Conservation (phyloP, 2,797 vertebrate species). For the Anomalospiza imberbis region DNA sequence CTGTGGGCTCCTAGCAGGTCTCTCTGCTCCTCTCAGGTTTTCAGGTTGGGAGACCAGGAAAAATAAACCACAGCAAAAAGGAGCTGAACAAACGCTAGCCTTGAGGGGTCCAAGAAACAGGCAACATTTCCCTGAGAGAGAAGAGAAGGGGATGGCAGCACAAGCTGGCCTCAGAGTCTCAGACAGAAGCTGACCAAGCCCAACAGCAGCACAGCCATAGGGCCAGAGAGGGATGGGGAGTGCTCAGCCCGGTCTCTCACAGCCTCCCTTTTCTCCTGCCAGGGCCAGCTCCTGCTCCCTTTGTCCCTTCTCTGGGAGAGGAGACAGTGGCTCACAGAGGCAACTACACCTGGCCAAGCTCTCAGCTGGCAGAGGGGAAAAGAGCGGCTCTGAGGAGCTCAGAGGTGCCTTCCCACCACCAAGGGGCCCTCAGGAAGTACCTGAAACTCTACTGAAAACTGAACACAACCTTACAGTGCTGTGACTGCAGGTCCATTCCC, state of each 20-base stretch:
- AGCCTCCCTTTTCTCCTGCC: background rate
- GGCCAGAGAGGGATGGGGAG: background rate
- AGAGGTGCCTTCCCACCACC: background rate
- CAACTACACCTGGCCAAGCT: background rate
- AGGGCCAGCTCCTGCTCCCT: background rate
- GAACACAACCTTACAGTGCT: background rate
- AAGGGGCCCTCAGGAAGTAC: accelerated
- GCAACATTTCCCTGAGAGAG: background rate
- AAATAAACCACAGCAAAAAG: background rate
- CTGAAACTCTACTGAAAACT: background rate
- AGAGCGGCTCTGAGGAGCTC: background rate
- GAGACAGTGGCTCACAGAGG: background rate
- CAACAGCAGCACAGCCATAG: accelerated
- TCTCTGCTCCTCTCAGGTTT: background rate
- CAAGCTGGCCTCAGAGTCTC: background rate
- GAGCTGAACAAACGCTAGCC: background rate
- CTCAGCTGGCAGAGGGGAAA: background rate
- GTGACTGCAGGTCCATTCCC: background rate
- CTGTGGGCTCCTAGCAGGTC: accelerated
- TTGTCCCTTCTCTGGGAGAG: background rate
- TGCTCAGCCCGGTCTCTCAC: background rate
- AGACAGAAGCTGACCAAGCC: background rate
- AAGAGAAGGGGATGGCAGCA: background rate
- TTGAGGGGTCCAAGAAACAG: background rate
- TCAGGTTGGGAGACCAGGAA: accelerated